Base-by-base conservation (phyloP, 2,797 vertebrate species). In the Benthosema pterotum region DNA sequence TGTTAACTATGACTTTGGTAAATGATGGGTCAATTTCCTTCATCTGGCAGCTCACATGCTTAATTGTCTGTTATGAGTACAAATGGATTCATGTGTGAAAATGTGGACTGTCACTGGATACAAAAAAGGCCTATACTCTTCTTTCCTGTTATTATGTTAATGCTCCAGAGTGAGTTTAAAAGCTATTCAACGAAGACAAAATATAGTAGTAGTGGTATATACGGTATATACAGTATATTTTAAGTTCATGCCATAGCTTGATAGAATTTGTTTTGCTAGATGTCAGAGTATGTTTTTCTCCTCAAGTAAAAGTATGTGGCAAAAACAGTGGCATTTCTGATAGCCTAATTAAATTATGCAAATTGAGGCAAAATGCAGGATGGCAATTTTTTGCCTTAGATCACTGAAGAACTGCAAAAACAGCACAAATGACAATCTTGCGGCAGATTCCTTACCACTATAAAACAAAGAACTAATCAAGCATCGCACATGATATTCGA, bases 1-100 rank as follows among this genome's bases (percentile, higher is more conserved):
- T 84, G 81, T 79, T 80, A 84, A 85, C 65, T 81, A 75, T 61
- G 72, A 81, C 69, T 83, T 75, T 51, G 69, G 72, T 73, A 82
- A 86, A 88, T 85, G 72, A 81, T 67, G 47, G 79, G 81, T 87
- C 78, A 76, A 79, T 79, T 65, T 75, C 70, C 71, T 75, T 72
- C 78, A 83, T 85, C 85, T 87, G 72, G 74, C 71, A 77, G 78
- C 67, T 74, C n/a, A 71, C 70, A 59, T 71, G 72, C n/a, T 13
- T 80, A 84, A 88, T 86, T 42, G 49, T 79, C 71, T 81, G 76
- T 85, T 85, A 82, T 82, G 75, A 74, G 64, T 59, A 71, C 62
- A 88, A 83, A 87, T 88, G 55, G 69, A 83, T 78, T 84, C 84
- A 55, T 65, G 45, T 25, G 12, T 51, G 67, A 67, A 82, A 74